Percentiles rank a stretch among this genome's conserved stretches.
Conservation (phyloP, 2,888 invertebrate species). For the Spisula solida region DNA sequence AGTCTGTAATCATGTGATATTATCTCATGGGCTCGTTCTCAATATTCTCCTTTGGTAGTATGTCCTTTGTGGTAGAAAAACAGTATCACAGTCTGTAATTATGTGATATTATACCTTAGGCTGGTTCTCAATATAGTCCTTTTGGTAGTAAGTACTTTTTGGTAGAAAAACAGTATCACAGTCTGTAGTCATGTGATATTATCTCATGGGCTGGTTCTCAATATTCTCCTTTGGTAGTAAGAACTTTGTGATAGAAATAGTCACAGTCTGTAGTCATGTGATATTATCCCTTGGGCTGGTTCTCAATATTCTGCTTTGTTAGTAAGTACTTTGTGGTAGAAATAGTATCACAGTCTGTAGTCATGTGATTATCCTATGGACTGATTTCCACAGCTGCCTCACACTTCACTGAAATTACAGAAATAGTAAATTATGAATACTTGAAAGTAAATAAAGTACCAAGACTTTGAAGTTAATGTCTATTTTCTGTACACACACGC, state of each 20-base stretch:
- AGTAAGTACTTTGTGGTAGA: conserved; percentile 41
- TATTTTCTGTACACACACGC: too few relatives aligned
- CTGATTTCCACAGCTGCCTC: conserved; percentile 14
- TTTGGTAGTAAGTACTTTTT: conserved; percentile 32
- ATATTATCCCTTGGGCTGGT: neutral
- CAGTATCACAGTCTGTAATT: conserved; percentile 47
- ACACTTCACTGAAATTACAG: conserved; percentile 35
- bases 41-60: conserved; percentile 12
- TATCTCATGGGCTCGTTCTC: neutral
- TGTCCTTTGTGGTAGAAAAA: conserved; percentile 38
- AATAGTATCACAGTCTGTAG: conserved; percentile 46
- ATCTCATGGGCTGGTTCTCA: neutral
- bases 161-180: conserved; percentile 48
- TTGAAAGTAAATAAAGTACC: too few relatives aligned
- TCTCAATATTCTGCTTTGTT: neutral
- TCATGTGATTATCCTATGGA: conserved; percentile 33
- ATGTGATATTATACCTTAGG: conserved; percentile 35
- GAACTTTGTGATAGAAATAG: conserved; percentile 28
- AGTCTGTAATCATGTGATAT: conserved; percentile 44
- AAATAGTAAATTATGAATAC: neutral
- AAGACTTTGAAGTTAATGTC: too few relatives aligned
- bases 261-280: conserved; percentile 47
- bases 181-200: conserved; percentile 41
- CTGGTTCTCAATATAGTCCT: conserved; percentile 15
- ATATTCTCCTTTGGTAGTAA: conserved; percentile 20